phyloP scores from a whole-genome alignment of 1,140 invertebrate genomes.

The Caenorhabditis latens region DNA sequence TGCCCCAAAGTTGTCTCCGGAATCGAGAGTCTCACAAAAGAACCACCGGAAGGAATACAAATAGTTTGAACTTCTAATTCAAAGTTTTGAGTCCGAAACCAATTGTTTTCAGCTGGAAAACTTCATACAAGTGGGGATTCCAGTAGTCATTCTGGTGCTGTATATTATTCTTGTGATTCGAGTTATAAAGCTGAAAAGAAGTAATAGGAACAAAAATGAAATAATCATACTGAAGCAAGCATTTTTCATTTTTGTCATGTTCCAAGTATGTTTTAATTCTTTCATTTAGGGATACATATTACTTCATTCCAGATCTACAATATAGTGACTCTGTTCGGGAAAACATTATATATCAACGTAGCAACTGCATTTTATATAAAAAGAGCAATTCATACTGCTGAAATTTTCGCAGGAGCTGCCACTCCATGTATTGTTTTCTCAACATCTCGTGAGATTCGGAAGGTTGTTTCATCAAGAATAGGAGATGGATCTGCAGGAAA shows the following conservation, averaged over 20 bases:
- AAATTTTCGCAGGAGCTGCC: neutral
- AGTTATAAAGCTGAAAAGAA: neutral
- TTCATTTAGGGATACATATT: neutral
- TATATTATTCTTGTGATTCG: neutral
- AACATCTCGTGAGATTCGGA: neutral
- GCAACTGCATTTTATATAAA: neutral
- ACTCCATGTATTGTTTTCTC: slow-evolving; percentile 2
- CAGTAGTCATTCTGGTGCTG: neutral
- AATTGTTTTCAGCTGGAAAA: neutral
- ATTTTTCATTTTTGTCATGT: slow-evolving; percentile 25
- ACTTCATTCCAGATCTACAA: neutral
- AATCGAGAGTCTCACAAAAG: neutral
- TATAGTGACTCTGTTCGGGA: neutral
- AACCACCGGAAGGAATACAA: neutral
- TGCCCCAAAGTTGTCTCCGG: neutral
- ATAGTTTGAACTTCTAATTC: neutral
- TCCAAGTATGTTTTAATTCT: neutral
- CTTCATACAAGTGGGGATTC: neutral
- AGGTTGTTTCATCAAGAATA: neutral
- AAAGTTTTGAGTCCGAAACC: neutral
- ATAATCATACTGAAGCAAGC: slow-evolving; percentile 1
- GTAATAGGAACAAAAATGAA: neutral
- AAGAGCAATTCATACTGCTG: slow-evolving; percentile 1
- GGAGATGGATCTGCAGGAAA: neutral
- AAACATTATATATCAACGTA: neutral